These are phyloP conservation scores for Diaprepes abbreviatus DNA, from an alignment of 2,888 invertebrate genomes.

Conservation along the genomic window DNA sequence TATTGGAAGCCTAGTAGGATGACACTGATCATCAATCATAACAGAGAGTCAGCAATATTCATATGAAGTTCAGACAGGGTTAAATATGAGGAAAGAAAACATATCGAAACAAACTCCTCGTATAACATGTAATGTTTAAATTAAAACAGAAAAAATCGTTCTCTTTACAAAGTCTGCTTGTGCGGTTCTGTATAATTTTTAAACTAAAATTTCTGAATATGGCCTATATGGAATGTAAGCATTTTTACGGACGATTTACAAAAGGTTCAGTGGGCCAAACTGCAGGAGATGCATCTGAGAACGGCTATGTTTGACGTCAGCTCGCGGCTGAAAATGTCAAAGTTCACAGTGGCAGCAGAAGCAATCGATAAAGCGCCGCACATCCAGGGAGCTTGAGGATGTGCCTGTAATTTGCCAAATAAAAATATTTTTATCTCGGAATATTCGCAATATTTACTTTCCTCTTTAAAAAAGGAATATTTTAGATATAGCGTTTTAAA, in stretches of 20 bases:
- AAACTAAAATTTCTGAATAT: too few relatives aligned
- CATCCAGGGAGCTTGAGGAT: conserved; percentile 42
- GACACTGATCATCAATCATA: too few relatives aligned
- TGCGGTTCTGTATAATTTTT: too few relatives aligned
- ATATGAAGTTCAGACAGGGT: too few relatives aligned
- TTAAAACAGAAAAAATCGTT: too few relatives aligned
- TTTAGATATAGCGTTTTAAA: not conserved
- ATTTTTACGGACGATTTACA: conserved; percentile 40
- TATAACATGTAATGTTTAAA: too few relatives aligned
- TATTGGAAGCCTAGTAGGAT: too few relatives aligned
- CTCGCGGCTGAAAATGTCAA: conserved; percentile 46
- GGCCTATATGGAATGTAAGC: not conserved
- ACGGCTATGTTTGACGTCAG: conserved; percentile 46
- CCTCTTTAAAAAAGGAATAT: not conserved
- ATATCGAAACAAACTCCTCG: too few relatives aligned
- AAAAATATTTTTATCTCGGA: conserved; percentile 25
- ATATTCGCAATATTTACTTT: conserved; percentile 11
- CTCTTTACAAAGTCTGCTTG: too few relatives aligned
- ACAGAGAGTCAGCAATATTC: too few relatives aligned
- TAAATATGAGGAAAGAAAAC: too few relatives aligned
- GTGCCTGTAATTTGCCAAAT: conserved; percentile 33
- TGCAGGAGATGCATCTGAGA: conserved; percentile 41
- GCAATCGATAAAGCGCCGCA: conserved; percentile 49
- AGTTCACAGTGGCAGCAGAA: conserved; percentile 47
- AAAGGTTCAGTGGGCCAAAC: conserved; percentile 46